Evolutionary conservation across 2,113 vertebrate species (phyloP).

Genomic region (Oxyruncus cristatus): DNA sequence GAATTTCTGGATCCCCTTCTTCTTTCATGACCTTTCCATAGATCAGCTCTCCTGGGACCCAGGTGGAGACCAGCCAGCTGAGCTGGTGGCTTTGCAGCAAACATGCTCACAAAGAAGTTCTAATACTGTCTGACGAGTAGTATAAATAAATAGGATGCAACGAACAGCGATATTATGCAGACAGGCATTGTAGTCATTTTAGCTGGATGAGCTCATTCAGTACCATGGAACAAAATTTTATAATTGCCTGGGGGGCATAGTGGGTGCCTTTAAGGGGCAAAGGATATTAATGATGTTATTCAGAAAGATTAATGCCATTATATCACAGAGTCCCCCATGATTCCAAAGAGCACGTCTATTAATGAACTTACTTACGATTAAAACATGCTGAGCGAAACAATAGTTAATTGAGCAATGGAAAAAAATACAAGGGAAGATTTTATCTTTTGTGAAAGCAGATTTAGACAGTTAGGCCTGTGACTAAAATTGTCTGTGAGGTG

Average conservation of each 20-base stretch:
- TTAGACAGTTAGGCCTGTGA: constrained; percentile 22
- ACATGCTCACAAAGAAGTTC: background rate
- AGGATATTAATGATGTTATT: constrained; percentile 50
- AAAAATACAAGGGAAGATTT: constrained; percentile 50
- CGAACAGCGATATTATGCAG: background rate
- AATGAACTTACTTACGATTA: constrained; percentile 50
- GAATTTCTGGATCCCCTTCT: background rate
- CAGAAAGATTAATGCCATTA: constrained; percentile 32
- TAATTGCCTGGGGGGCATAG: background rate
- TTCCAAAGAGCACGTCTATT: constrained; percentile 37
- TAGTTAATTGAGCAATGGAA: constrained; percentile 60
- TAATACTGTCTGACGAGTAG: background rate
- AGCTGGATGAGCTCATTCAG: constrained; percentile 23
- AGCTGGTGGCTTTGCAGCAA: background rate
- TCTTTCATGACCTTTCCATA: background rate
- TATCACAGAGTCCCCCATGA: background rate
- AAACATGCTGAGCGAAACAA: constrained; percentile 58
- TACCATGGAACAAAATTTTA: constrained; percentile 5
- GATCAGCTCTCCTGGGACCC: background rate
- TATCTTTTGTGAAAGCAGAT: constrained; percentile 49
- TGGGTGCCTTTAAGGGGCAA: constrained; percentile 23
- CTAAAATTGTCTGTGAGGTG: constrained; percentile 44
- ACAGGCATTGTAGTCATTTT: background rate
- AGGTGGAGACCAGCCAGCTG: background rate
- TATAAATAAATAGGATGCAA: constrained; percentile 8